Evolutionary conservation across 2,113 vertebrate genomes (phyloP), one percentile per base, ranked within the genome.

Genomic region (Dipodomys spectabilis): DNA sequence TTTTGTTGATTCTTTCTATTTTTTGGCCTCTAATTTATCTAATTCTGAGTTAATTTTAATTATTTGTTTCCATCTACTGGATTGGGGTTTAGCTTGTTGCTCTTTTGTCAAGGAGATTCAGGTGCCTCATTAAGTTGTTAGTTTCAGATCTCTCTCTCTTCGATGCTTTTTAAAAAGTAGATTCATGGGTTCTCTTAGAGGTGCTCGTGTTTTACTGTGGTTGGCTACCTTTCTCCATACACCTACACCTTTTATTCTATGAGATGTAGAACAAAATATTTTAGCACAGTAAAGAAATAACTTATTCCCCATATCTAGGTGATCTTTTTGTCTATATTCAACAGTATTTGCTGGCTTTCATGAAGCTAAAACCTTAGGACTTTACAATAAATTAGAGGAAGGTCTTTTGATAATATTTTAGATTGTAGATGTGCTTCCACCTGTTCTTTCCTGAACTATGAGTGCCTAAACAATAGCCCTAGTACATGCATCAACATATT

Each of bases 401-500:
- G 23, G 30, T 64, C n/a, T 86, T 97, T 71, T 78, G 49, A 35
- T 78, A 81, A 79, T 78, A 68, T 15, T 44, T 10, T 64, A 91
- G 65, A 62, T 11, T 82, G 28, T 73, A 94, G 30, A 32, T 22
- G 80, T 20, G 62, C 44, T 90, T 39, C 44, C 57, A 82, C 8
- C 3, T 83, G 77, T 35, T 25, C 12, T 77, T 92, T 88, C 12
- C 65, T 78, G 22, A 25, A 57, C 3, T 27, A 0, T 44, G 80
- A 84, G 65, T 39, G 57, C 68, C 64, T 13, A 91, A 86, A 90
- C 5, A 90, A 20, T 78, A 94, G 92, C 73, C 88, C 39, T 91
- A 94, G 95, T 96, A 92, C 95, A 96, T 90, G 27, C 97, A 93
- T 98, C 96, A 96, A 64, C 95, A 96, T 95, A 94, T 95, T 97